A percentile compares a stretch with the other conserved stretches of the same genome.
phyloP scores from a whole-genome alignment of 2,888 invertebrate genomes.

The Drosophila affinis region DNA sequence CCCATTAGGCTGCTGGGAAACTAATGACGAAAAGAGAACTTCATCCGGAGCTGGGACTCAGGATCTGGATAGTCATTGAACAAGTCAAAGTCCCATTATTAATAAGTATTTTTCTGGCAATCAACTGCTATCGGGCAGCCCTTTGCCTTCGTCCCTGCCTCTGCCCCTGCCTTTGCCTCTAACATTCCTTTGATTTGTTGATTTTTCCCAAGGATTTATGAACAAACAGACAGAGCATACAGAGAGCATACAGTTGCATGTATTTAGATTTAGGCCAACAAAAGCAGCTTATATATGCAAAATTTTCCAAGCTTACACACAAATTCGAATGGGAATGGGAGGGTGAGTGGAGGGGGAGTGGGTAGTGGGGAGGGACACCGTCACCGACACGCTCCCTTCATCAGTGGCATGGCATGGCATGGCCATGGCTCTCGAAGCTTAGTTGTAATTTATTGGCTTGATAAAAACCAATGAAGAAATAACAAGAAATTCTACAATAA shows the following conservation, averaged over 20 bases:
- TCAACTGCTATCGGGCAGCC: slow-evolving; percentile 44
- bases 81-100: slow-evolving; percentile 10
- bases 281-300: slow-evolving; percentile 75
- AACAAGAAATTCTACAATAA: slow-evolving; percentile 54
- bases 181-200: slow-evolving; percentile 61
- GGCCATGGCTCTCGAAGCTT: slow-evolving; percentile 20
- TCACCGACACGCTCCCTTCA: background rate
- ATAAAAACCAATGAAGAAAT: slow-evolving; percentile 71
- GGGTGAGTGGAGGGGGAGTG: no score
- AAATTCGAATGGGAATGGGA: background rate
- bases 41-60: background rate
- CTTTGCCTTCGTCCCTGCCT: slow-evolving; percentile 8
- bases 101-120: slow-evolving; percentile 51
- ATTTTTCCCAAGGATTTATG: slow-evolving; percentile 56
- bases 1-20: slow-evolving; percentile 14
- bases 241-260: slow-evolving; percentile 21
- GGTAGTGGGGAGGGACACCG: no score
- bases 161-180: no score
- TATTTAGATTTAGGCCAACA: slow-evolving; percentile 67
- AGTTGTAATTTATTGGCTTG: slow-evolving; percentile 70
- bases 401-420: slow-evolving; percentile 1
- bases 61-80: slow-evolving; percentile 2
- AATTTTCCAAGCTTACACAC: slow-evolving; percentile 63
- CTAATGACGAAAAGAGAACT: slow-evolving; percentile 26
- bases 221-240: slow-evolving; percentile 23